Conservation (phyloP, 2,888 invertebrate genomes). For the Ophion ellenae region DNA sequence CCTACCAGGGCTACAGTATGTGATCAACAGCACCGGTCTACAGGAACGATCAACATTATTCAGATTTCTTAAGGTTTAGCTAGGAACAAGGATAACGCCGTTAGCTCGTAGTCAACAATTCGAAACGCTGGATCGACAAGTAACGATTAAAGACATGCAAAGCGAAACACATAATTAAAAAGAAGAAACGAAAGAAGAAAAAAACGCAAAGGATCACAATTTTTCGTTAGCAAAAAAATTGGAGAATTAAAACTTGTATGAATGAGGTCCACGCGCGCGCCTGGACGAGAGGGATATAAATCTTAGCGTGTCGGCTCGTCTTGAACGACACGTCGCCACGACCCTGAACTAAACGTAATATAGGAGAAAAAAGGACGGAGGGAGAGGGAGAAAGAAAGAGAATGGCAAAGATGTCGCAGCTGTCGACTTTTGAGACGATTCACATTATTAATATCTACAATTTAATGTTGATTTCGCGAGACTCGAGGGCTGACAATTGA, state of each 20-base stretch:
- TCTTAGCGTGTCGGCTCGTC: slow-evolving; percentile 45
- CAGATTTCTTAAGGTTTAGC: slow-evolving; percentile 81
- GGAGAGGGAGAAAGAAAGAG: slow-evolving; percentile 41
- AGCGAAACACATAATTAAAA: slow-evolving; percentile 27
- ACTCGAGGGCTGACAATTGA: slow-evolving; percentile 53
- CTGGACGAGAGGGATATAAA: slow-evolving; percentile 47
- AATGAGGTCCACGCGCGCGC: neutral
- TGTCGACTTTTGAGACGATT: slow-evolving; percentile 50
- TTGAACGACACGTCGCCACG: slow-evolving; percentile 29
- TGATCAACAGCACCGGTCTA: slow-evolving; percentile 80
- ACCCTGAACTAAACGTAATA: slow-evolving; percentile 30
- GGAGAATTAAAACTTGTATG: slow-evolving; percentile 14
- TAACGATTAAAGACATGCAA: slow-evolving; percentile 52
- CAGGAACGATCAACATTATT: slow-evolving; percentile 77
- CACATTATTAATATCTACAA: slow-evolving; percentile 42
- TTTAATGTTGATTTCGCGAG: slow-evolving; percentile 40
- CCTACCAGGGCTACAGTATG: slow-evolving; percentile 88
- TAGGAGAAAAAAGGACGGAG: slow-evolving; percentile 7
- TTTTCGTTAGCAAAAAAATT: slow-evolving; percentile 36
- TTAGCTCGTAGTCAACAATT: slow-evolving; percentile 73
- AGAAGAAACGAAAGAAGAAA: slow-evolving; percentile 12
- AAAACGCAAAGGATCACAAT: slow-evolving; percentile 10
- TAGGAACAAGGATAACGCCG: slow-evolving; percentile 74
- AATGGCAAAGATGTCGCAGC: slow-evolving; percentile 27
- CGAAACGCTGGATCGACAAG: slow-evolving; percentile 70